Conservation (phyloP, 1,140 invertebrate species). For the Achatina immaculata region DNA sequence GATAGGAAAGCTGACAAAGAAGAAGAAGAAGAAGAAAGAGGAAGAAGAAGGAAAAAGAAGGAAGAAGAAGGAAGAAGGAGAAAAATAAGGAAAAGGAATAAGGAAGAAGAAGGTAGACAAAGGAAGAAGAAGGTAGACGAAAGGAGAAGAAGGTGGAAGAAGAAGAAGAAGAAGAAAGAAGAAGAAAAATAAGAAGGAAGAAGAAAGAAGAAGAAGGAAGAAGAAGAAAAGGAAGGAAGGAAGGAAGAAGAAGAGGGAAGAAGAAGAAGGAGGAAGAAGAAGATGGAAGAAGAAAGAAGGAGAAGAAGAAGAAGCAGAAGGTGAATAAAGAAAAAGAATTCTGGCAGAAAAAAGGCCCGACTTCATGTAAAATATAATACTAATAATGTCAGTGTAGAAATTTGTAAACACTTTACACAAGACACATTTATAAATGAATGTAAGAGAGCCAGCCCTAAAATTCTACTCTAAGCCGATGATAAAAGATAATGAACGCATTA, state of each 20-base stretch:
- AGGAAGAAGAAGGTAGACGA: background rate
- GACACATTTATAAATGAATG: too few species aligned
- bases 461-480: too few species aligned
- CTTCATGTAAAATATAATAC: background rate
- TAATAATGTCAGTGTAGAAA: background rate
- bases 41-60: conserved; percentile 27
- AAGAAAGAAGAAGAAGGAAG: conserved; percentile 2
- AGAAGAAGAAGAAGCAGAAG: too few species aligned
- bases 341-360: background rate
- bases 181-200: too few species aligned
- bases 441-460: too few species aligned
- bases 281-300: too few species aligned
- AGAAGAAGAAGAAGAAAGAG: conserved; percentile 25
- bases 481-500: too few species aligned
- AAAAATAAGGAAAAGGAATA: background rate
- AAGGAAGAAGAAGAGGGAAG: background rate
- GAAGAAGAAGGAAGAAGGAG: conserved; percentile 19
- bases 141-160: background rate
- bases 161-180: background rate
- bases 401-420: too few species aligned
- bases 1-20: background rate
- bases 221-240: background rate
- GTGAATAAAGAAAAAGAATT: background rate
- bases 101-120: background rate
- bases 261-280: background rate